phyloP scores from a whole-genome alignment of 2,113 vertebrate genomes.

The Thalassarche chlororhynchos region DNA sequence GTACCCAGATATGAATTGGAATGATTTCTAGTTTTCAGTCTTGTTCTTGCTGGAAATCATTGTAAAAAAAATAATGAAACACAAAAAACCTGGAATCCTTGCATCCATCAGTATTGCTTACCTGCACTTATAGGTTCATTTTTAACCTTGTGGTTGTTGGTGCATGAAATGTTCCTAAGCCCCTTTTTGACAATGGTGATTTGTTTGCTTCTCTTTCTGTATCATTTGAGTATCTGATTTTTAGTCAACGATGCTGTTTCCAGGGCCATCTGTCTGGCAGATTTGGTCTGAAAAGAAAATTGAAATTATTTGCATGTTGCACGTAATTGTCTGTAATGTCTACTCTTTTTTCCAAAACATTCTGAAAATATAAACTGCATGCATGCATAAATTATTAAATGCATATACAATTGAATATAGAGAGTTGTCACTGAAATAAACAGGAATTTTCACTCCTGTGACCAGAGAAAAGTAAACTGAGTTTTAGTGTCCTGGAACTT shows the following conservation, averaged over 20 bases:
- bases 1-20: background rate
- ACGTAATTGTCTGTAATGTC: background rate
- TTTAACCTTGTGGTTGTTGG: background rate
- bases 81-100: background rate
- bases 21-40: background rate
- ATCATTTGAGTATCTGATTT: background rate
- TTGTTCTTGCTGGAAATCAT: background rate
- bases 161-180: background rate
- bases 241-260: background rate
- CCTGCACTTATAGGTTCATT: background rate
- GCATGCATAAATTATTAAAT: background rate
- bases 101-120: background rate
- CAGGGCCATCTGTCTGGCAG: background rate
- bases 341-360: background rate
- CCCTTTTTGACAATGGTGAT: background rate
- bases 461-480: background rate
- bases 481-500: background rate
- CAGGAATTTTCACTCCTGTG: background rate
- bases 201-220: background rate
- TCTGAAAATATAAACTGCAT: background rate
- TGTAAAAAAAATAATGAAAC: too few relatives aligned
- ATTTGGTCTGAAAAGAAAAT: background rate
- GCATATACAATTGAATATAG: background rate
- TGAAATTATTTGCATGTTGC: background rate
- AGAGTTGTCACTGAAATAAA: background rate